phyloP scores from a whole-genome alignment of 2,888 invertebrate species.

The Carterocephalus palaemon region DNA sequence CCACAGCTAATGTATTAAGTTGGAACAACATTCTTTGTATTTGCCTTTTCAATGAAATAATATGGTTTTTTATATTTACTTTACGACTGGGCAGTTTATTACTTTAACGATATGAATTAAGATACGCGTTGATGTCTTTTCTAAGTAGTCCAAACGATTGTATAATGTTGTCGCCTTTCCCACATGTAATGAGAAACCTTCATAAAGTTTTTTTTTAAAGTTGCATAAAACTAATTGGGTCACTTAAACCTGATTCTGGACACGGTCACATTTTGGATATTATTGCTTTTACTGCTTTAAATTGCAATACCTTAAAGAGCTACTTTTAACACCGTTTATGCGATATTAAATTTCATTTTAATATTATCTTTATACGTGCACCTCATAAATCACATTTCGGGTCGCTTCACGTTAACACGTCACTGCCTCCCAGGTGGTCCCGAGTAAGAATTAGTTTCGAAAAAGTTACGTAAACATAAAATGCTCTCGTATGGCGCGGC shows the following conservation, averaged over 20 bases:
- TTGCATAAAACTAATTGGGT: constrained; percentile 29
- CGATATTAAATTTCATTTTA: constrained; percentile 43
- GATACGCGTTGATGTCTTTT: constrained; percentile 69
- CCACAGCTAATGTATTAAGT: too few species aligned
- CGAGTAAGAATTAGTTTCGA: constrained; percentile 28
- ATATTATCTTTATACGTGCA: constrained; percentile 37
- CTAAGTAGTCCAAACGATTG: constrained; percentile 33
- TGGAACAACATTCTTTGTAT: too few species aligned
- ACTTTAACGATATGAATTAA: constrained; percentile 10
- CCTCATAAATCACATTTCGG: constrained; percentile 37
- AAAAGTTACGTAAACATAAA: constrained; percentile 31
- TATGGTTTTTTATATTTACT: too few species aligned
- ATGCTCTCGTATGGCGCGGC: constrained; percentile 19
- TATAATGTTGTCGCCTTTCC: constrained; percentile 24
- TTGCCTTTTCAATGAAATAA: too few species aligned
- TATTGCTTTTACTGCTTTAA: constrained; percentile 4
- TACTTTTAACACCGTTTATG: constrained; percentile 16
- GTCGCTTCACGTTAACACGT: constrained; percentile 14
- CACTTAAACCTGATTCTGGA: constrained; percentile 14
- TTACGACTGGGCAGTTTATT: too few species aligned
- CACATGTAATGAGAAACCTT: too few species aligned
- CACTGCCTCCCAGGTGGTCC: constrained; percentile 28
- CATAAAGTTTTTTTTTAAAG: constrained; percentile 1
- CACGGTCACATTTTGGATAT: constrained; percentile 8
- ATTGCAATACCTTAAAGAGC: constrained; percentile 16